Conservation (phyloP, 2,888 invertebrate species). For the Latrodectus elegans region DNA sequence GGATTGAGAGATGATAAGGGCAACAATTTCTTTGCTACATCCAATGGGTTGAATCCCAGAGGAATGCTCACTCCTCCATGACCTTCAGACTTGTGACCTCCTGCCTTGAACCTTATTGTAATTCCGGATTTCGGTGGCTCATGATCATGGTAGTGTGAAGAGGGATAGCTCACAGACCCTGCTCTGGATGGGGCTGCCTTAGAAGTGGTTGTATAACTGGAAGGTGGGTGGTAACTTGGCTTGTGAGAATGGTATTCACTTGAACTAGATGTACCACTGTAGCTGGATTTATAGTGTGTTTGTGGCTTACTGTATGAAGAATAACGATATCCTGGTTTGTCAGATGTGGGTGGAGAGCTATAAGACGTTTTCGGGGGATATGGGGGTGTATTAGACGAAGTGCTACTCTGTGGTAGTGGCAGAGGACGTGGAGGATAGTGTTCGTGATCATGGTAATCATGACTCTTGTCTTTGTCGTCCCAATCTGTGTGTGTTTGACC, state of each 20-base stretch:
- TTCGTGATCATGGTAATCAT: slow-evolving; percentile 9
- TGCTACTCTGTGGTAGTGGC: slow-evolving; percentile 15
- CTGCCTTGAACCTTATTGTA: slow-evolving; percentile 51
- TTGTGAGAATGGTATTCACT: slow-evolving; percentile 29
- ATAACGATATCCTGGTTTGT: slow-evolving; percentile 21
- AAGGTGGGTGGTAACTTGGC: slow-evolving; percentile 16
- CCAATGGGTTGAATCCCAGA: slow-evolving; percentile 50
- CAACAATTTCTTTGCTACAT: slow-evolving; percentile 51
- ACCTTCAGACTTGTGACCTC: not conserved
- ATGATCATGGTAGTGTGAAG: slow-evolving; percentile 18
- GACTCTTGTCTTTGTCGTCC: slow-evolving; percentile 49
- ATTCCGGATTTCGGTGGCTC: slow-evolving; percentile 42
- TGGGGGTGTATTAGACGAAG: not conserved
- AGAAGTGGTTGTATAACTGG: not conserved
- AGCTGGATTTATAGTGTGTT: not conserved
- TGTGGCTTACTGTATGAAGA: slow-evolving; percentile 35
- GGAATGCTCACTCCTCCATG: slow-evolving; percentile 48
- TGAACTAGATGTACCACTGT: slow-evolving; percentile 5
- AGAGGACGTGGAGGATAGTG: slow-evolving; percentile 31
- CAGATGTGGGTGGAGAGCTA: not conserved
- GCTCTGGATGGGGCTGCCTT: slow-evolving; percentile 39
- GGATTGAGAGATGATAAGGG: slow-evolving; percentile 50
- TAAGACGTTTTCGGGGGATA: slow-evolving; percentile 28
- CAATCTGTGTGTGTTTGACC: slow-evolving; percentile 39
- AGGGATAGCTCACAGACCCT: slow-evolving; percentile 43